Base-by-base conservation (phyloP, 2,797 vertebrate genomes). In the Buphagus erythrorhynchus region DNA sequence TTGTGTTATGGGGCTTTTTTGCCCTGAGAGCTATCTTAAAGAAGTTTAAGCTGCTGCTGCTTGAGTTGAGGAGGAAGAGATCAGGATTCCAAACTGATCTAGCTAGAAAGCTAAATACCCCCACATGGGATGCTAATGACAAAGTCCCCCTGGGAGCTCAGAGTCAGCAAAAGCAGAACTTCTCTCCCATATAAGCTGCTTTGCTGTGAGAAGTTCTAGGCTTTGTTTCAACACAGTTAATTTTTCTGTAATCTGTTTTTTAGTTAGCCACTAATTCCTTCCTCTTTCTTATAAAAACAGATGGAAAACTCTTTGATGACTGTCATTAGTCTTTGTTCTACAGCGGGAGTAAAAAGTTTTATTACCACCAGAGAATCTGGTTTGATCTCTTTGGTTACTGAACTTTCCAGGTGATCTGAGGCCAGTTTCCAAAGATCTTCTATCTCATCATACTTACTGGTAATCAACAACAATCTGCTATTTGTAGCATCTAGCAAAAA, bases 351-450 rank as follows among this genome's bases (percentile, higher is more conserved):
- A 36, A 77, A 57, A 80, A n/a, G 20, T 40, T 88, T 67, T 48
- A 61, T 68, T 46, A 38, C 16, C 33, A 84, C 49, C 38, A 51
- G 62, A 78, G 43, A 58, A 78, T 40, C 3, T 65, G 65, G 29
- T 66, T 93, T 78, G 21, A 35, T 65, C 16, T 75, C 28, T 42
- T 58, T 31, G 15, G 11, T 84, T 73, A 51, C 26, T 42, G 17
- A 83, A 57, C 73, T 75, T 42, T 92, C 58, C 54, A 65, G 51
- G 62, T 81, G 22, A 78, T 88, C 58, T 49, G 13, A 62, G 36
- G 43, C 42, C 22, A 86, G n/a, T 75, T 93, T 81, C 43, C 38
- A 93, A 75, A 42, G 62, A 80, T 61, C n/a, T 82, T 63, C 33
- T 68, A 29, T 77, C 42, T 46, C 61, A 68, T 59, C 45, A 72